These are phyloP conservation scores for Conops quadrifasciatus DNA, from an alignment of 2,888 invertebrate genomes.

Conservation along the genomic window DNA sequence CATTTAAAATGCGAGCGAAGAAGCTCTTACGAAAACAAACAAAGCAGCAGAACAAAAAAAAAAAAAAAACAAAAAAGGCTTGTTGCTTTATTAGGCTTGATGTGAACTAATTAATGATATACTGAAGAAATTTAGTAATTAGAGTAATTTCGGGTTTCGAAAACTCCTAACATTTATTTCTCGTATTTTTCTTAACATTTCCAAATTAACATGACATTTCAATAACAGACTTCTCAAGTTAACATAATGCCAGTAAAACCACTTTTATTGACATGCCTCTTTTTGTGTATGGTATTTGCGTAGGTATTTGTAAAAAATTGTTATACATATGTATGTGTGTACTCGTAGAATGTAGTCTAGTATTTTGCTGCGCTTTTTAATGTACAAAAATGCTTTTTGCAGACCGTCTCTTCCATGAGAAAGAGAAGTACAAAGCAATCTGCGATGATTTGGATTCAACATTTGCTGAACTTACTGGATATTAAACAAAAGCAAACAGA, in stretches of 20 bases:
- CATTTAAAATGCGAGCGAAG: too few relatives aligned
- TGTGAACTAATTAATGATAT: too few relatives aligned
- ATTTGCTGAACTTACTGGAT: conserved; percentile 96
- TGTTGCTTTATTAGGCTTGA: too few relatives aligned
- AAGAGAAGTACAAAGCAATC: conserved; percentile 94
- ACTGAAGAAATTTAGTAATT: too few relatives aligned
- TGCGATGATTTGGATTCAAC: conserved; percentile 97
- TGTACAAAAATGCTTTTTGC: conserved; percentile 67
- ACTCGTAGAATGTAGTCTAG: conserved; percentile 29
- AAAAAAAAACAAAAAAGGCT: too few relatives aligned
- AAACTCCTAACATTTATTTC: too few relatives aligned
- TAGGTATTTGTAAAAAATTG: conserved; percentile 36
- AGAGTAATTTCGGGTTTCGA: too few relatives aligned
- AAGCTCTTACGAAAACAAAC: conserved; percentile 36
- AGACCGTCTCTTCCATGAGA: conserved; percentile 83
- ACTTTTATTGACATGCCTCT: too few relatives aligned
- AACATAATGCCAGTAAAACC: too few relatives aligned
- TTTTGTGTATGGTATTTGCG: conserved; percentile 14
- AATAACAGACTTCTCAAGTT: too few relatives aligned
- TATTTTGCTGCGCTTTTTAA: conserved; percentile 50
- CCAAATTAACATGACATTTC: too few relatives aligned
- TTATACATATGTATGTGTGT: background rate
- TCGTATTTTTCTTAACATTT: too few relatives aligned
- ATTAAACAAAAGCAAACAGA: conserved; percentile 70
- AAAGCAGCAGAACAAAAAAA: background rate